Evolutionary conservation across 2,888 invertebrate genomes (phyloP), one percentile per base, ranked within the genome.

Genomic region (Coecobrya sp.): DNA sequence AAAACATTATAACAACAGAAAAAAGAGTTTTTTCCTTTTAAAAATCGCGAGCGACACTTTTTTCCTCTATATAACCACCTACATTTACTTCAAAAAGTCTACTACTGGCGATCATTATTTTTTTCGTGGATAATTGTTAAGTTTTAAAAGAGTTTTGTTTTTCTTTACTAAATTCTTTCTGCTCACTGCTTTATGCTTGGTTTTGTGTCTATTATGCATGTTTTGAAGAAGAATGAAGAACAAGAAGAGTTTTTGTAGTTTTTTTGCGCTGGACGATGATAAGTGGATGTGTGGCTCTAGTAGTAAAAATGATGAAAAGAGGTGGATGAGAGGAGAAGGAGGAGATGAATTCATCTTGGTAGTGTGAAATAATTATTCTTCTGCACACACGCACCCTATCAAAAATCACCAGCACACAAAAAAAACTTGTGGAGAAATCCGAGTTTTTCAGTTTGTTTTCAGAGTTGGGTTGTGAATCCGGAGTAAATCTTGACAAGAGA

Each of bases 1-100:
- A 73, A 73, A 73, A 73, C 73, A 36, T 22, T 73, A 42, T 73
- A 73, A 73, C 73, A 73, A 73, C 42, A 7, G 73, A 45, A 73
- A 73, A 73, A 19, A 10, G 73, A 19, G 10, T n/a, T 36, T 45
- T 45, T 73, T 73, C 11, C n/a, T 68, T 36, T n/a, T n/a, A n/a
- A n/a, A n/a, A n/a, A 36, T 45, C n/a, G 13, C 13, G 19, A 36
- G 36, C 36, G 36, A 36, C 1, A 59, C 42, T n/a, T n/a, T n/a
- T n/a, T n/a, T 25, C 22, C 19, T 42, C 10, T n/a, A n/a, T n/a
- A n/a, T n/a, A n/a, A n/a, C 27, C 25, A 25, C 1, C 11, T 62
- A 62, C 62, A 1, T 25, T 25, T 62, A 62, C 62, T 68, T 2
- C 45, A 73, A 36, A 70, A 70, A 73, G 36, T 45, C 7, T 73